A percentile compares a stretch with the other conserved stretches of the same genome.
phyloP scores from a whole-genome alignment of 2,888 invertebrate species.

The Deroplatys truncata region DNA sequence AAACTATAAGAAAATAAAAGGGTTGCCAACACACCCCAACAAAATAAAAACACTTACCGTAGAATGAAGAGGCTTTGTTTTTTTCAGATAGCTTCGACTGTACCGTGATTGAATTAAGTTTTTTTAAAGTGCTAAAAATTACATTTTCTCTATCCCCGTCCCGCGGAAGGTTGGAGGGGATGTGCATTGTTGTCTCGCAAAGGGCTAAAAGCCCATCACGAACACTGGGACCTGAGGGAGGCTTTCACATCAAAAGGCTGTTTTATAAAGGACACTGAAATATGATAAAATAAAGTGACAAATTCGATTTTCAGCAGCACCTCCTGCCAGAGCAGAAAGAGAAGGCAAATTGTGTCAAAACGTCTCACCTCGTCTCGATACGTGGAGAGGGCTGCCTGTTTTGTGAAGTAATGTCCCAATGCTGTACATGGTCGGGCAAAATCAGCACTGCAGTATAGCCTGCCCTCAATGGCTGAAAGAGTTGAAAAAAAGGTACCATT shows the following conservation, averaged over 20 bases:
- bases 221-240: not conserved
- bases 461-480: too few species aligned
- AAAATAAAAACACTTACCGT: not conserved
- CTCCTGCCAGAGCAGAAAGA: not conserved
- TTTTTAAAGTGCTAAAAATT: conserved; percentile 24
- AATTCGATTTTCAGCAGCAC: conserved; percentile 23
- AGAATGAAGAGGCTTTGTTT: not conserved
- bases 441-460: not conserved
- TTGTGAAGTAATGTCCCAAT: not conserved
- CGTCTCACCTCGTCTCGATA: not conserved
- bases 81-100: not conserved
- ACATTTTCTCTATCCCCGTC: conserved; percentile 18
- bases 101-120: conserved; percentile 25
- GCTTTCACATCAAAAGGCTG: conserved; percentile 23
- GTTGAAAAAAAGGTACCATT: too few species aligned
- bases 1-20: not conserved
- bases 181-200: conserved; percentile 21
- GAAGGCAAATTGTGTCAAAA: conserved; percentile 25
- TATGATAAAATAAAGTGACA: conserved; percentile 26
- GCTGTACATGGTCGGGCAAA: not conserved
- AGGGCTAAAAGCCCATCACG: conserved; percentile 27
- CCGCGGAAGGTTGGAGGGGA: not conserved
- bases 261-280: conserved; percentile 24
- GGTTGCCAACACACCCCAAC: not conserved
- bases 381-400: not conserved